Conservation (phyloP, 2,797 vertebrate genomes). For the Trachurus trachurus region DNA sequence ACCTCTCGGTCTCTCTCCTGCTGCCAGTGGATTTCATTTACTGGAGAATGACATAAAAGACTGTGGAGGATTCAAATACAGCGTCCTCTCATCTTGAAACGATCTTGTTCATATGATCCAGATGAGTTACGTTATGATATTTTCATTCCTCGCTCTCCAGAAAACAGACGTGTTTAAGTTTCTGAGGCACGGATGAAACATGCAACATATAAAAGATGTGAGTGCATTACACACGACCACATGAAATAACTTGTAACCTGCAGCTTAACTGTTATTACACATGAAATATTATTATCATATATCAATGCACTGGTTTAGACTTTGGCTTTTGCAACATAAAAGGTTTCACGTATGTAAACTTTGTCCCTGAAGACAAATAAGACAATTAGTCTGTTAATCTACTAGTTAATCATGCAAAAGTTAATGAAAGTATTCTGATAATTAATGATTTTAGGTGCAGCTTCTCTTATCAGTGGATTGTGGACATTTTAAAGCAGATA, state of each 20-base stretch:
- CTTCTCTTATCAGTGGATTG: not conserved
- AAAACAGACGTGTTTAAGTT: not conserved
- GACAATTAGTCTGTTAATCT: not conserved
- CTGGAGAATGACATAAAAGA: slow-evolving; percentile 25
- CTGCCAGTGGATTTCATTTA: slow-evolving; percentile 41
- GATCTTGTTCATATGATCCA: slow-evolving; percentile 23
- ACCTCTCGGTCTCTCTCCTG: slow-evolving; percentile 9
- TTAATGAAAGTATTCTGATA: not conserved
- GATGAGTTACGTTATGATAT: slow-evolving; percentile 26
- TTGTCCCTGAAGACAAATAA: not conserved
- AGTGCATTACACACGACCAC: not conserved
- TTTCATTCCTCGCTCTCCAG: slow-evolving; percentile 5
- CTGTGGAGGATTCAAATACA: slow-evolving; percentile 20
- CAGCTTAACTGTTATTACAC: not conserved
- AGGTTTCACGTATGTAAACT: not conserved
- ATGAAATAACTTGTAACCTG: not conserved
- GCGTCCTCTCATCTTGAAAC: slow-evolving; percentile 32
- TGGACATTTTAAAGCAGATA: not conserved
- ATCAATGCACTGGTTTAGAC: not conserved
- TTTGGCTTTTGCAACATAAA: not conserved
- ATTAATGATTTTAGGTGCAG: not conserved
- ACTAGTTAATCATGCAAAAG: not conserved
- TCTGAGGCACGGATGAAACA: not conserved
- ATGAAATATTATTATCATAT: not conserved
- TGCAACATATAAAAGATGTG: not conserved